A percentile compares a stretch with the other conserved stretches of the same genome.
These are phyloP conservation scores for Archocentrus centrarchus DNA, from an alignment of 2,113 vertebrate species.

Conservation along the genomic window DNA sequence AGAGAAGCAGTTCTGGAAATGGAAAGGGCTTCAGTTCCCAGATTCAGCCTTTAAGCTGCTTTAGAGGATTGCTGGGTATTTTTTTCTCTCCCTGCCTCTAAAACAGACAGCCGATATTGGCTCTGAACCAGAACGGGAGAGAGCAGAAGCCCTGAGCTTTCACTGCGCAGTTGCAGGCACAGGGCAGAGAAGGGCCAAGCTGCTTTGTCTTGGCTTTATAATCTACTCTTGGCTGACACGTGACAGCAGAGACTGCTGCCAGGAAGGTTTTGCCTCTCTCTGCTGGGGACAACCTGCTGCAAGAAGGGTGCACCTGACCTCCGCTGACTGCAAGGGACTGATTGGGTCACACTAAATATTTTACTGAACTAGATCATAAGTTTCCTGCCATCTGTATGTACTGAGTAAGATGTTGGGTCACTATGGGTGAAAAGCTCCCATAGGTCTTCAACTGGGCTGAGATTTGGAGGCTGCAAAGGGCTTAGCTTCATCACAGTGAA, in stretches of 20 bases:
- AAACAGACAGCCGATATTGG: conserved; percentile 72
- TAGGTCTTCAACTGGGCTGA: not conserved
- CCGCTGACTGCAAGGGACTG: conserved; percentile 15
- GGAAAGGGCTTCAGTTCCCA: conserved; percentile 71
- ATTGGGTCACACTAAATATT: conserved; percentile 36
- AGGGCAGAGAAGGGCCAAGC: conserved; percentile 57
- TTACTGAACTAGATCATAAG: not conserved
- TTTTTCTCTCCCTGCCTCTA: conserved; percentile 63
- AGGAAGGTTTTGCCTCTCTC: conserved; percentile 51
- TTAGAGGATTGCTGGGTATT: conserved; percentile 79
- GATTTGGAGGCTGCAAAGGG: not conserved
- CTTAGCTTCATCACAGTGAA: not conserved
- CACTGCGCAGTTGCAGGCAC: conserved; percentile 58
- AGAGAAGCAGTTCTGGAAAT: conserved; percentile 67
- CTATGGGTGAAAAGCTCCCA: not conserved
- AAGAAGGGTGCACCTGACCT: conserved; percentile 17
- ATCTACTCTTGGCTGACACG: conserved; percentile 63
- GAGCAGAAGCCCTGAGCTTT: conserved; percentile 47
- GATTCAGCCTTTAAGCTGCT: conserved; percentile 84
- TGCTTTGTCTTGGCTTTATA: conserved; percentile 72
- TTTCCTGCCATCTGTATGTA: not conserved
- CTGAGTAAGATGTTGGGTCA: not conserved
- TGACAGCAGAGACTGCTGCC: conserved; percentile 38
- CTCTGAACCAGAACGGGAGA: conserved; percentile 63
- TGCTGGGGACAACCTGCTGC: conserved; percentile 26